These are phyloP conservation scores for Magallana gigas DNA, from an alignment of 1,140 invertebrate genomes.

Conservation along the genomic window DNA sequence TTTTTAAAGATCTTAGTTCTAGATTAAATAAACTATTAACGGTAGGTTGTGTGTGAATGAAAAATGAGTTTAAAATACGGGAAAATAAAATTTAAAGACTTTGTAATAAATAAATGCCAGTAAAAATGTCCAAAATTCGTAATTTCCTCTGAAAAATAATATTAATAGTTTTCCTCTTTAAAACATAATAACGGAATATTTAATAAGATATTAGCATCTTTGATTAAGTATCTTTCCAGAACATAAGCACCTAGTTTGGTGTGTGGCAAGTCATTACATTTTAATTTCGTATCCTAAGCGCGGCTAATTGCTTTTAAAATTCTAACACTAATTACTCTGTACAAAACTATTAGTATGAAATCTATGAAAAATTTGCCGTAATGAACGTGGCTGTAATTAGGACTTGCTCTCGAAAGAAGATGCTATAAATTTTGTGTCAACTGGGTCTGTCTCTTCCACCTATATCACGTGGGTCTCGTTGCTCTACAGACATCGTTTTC, in stretches of 20 bases:
- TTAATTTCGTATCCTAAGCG: slow-evolving; percentile 9
- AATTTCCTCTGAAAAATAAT: neutral
- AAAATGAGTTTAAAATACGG: neutral
- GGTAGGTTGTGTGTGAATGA: too few relatives aligned
- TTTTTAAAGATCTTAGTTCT: too few relatives aligned
- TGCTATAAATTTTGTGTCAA: neutral
- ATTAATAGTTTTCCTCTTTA: neutral
- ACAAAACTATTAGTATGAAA: slow-evolving; percentile 38
- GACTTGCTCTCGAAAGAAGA: neutral
- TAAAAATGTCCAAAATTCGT: slow-evolving; percentile 13
- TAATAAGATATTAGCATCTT: slow-evolving; percentile 35
- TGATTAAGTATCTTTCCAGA: slow-evolving; percentile 16
- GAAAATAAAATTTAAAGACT: neutral
- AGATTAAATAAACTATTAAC: too few relatives aligned
- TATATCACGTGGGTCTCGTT: neutral
- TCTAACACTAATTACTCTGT: slow-evolving; percentile 31
- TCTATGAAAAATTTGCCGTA: slow-evolving; percentile 24
- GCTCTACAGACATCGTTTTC: too few relatives aligned
- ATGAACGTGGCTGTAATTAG: slow-evolving; percentile 4
- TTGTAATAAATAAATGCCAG: slow-evolving; percentile 1
- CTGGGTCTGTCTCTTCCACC: neutral
- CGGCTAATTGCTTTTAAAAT: slow-evolving; percentile 36
- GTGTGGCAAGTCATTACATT: slow-evolving; percentile 28
- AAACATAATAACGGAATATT: slow-evolving; percentile 23
- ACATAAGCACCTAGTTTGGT: neutral